phyloP scores from a whole-genome alignment of 2,797 vertebrate genomes.

The Florisuga fusca region DNA sequence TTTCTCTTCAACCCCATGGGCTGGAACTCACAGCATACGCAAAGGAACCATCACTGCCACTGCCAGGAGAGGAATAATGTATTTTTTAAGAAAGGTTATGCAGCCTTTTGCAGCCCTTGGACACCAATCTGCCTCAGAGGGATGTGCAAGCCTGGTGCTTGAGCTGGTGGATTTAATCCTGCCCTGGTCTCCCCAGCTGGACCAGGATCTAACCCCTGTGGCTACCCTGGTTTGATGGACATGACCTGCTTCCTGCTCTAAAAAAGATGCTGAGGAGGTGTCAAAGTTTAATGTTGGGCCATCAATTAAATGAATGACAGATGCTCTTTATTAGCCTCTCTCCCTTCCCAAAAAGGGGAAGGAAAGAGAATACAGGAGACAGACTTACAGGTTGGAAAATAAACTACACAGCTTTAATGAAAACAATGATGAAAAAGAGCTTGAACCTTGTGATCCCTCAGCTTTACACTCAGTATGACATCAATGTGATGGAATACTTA shows the following conservation, averaged over 20 bases:
- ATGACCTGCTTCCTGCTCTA: background rate
- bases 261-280: background rate
- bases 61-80: background rate
- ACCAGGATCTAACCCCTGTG: background rate
- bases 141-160: background rate
- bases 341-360: too few relatives aligned
- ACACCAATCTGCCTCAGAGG: background rate
- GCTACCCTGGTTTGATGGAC: background rate
- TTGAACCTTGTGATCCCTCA: too few relatives aligned
- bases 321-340: too few relatives aligned
- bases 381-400: too few relatives aligned
- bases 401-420: too few relatives aligned
- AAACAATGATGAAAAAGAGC: too few relatives aligned
- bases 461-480: too few relatives aligned
- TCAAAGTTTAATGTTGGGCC: too few relatives aligned
- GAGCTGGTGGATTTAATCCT: background rate
- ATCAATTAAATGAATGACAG: too few relatives aligned
- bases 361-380: too few relatives aligned
- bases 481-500: too few relatives aligned
- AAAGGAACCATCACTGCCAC: background rate
- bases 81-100: background rate
- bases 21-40: background rate
- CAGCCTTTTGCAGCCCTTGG: background rate
- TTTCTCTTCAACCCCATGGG: background rate
- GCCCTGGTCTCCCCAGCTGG: background rate